Base-by-base conservation (phyloP, 2,888 invertebrate genomes). In the Melanotus villosus region DNA sequence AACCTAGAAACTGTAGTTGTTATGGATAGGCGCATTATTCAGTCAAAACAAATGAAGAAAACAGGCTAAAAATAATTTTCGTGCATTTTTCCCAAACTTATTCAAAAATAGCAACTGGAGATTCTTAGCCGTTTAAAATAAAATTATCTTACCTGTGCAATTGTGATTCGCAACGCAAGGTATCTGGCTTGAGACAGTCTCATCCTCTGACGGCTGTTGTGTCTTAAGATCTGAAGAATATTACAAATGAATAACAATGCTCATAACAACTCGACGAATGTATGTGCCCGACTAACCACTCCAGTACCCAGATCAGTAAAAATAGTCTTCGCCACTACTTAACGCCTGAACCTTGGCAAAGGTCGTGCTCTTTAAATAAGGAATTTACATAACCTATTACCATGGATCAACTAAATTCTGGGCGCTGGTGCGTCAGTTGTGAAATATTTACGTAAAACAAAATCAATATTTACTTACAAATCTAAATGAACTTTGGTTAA, bases 141-240 rank as follows among this genome's bases (percentile, higher is more conserved):
- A 34, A 59, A 47, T 65, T 54, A 26, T 26, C 26, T 72, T 70
- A 79, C 79, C 77, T 79, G 79, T 70, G 79, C 71, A 64, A 79
- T 74, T 45, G 79, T 78, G 50, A 79, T 73, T 57, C 80, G 78
- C 54, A 78, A 70, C 43, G 79, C 78, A 52, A 78, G 70, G 52
- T 75, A 66, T 45, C 75, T 62, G 67, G 75, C 77, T 71, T 74
- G 76, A 32, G 79, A 73, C 69, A 79, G 73, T 79, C 74, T 77
- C 80, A 78, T 80, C 69, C 77, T 68, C 62, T 23, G 59, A 50
- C n/a, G n/a, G n/a, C n/a, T 59, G 23, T 10, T 43, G 52, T 12
- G 52, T 32, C 16, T n/a, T 32, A 32, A 47, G 23, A 30, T 16
- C 52, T 52, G 18, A n/a, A 56, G 7, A 10, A 12, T 56, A 56